A percentile compares a stretch with the other conserved stretches of the same genome.
Conservation (phyloP, 2,113 vertebrate species). For the Ciconia boyciana region DNA sequence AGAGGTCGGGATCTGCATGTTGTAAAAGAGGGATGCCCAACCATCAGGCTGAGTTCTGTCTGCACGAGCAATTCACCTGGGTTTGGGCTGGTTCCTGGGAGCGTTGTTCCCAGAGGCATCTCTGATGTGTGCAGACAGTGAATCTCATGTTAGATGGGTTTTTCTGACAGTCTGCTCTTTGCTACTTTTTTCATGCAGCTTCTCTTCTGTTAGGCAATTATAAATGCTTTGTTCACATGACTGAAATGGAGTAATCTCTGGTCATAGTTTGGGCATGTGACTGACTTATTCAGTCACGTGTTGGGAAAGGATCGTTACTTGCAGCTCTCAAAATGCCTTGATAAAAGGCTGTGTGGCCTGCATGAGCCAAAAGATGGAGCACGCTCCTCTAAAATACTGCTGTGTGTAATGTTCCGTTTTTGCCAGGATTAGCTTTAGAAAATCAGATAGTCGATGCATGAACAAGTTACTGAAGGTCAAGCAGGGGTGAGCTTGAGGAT, state of each 20-base stretch:
- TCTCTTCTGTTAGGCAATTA: background rate
- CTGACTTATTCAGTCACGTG: conserved; percentile 17
- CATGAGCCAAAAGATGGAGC: conserved; percentile 64
- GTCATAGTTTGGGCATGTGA: conserved; percentile 39
- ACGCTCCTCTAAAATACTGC: conserved; percentile 52
- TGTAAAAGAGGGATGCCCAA: background rate
- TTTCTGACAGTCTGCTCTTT: background rate
- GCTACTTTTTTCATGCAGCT: background rate
- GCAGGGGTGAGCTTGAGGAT: background rate
- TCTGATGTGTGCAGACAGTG: background rate
- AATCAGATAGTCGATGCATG: background rate
- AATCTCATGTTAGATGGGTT: background rate
- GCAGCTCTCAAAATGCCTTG: conserved; percentile 3
- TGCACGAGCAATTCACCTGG: background rate
- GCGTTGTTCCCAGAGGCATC: background rate
- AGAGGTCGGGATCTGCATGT: background rate
- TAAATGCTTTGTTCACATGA: conserved; percentile 16
- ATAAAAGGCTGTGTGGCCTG: conserved; percentile 52
- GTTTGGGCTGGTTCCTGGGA: background rate
- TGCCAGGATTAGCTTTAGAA: background rate
- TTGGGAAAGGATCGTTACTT: background rate
- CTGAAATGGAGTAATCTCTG: conserved; percentile 13
- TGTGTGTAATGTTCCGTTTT: background rate
- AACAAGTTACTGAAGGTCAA: conserved; percentile 20
- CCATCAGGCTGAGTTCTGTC: background rate